phyloP scores from a whole-genome alignment of 2,888 invertebrate species.

The Onthophagus sagittarius region DNA sequence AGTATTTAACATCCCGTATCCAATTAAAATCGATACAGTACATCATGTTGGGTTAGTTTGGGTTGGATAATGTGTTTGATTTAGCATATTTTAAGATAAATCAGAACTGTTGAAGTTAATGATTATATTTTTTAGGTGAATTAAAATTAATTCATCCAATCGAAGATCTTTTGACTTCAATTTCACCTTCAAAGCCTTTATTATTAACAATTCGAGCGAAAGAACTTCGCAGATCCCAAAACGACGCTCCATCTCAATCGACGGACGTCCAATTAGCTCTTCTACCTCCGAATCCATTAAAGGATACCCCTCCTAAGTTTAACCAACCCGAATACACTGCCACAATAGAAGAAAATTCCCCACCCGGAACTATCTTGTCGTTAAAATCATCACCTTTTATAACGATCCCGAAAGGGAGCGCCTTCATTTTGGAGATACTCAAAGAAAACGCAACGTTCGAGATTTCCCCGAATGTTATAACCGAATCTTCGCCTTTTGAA shows the following conservation, averaged over 20 bases:
- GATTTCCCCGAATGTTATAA: conserved; percentile 77
- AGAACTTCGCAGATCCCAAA: conserved; percentile 70
- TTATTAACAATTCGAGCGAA: conserved; percentile 81
- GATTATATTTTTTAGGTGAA: conserved; percentile 65
- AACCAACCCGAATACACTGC: conserved; percentile 60
- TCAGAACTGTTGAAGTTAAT: too few species aligned
- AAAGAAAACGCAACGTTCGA: conserved; percentile 88
- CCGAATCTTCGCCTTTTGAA: conserved; percentile 72
- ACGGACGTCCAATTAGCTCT: conserved; percentile 80
- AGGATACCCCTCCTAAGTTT: conserved; percentile 42
- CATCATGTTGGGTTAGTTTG: too few species aligned
- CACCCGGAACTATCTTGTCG: conserved; percentile 70
- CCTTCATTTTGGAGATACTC: conserved; percentile 71
- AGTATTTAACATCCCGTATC: too few species aligned
- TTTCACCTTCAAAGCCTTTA: conserved; percentile 79
- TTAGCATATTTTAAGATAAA: too few species aligned
- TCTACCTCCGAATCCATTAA: conserved; percentile 51
- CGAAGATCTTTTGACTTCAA: conserved; percentile 74
- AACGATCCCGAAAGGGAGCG: conserved; percentile 53
- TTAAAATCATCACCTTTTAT: conserved; percentile 39
- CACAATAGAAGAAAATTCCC: conserved; percentile 75
- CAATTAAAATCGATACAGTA: too few species aligned
- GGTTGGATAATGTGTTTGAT: too few species aligned
- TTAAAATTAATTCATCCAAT: conserved; percentile 67
- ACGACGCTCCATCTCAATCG: conserved; percentile 69